phyloP scores from a whole-genome alignment of 2,888 invertebrate species.

The Platycheirus rosarum region DNA sequence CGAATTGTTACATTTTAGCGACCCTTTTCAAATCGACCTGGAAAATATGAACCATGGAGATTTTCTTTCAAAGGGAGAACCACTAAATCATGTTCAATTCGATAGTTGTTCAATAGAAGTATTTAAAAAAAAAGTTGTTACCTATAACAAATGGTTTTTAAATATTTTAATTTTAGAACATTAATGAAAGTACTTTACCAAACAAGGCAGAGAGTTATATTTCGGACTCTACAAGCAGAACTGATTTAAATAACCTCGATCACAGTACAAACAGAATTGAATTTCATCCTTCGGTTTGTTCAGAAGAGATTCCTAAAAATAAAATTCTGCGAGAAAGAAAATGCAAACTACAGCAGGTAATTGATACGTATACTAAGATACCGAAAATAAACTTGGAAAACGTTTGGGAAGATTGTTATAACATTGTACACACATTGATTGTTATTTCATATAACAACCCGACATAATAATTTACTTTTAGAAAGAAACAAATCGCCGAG shows the following conservation, averaged over 20 bases:
- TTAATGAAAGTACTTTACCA: slow-evolving; percentile 1
- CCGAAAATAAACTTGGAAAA: not conserved
- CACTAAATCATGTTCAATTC: not conserved
- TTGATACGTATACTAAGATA: not conserved
- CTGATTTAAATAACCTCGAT: not conserved
- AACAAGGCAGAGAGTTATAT: not conserved
- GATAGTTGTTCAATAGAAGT: slow-evolving; percentile 1
- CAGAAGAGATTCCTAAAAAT: not conserved
- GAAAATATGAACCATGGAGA: too few species aligned
- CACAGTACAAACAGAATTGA: slow-evolving; percentile 8
- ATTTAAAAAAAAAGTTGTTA: too few species aligned
- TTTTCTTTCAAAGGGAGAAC: too few species aligned
- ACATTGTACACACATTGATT: not conserved
- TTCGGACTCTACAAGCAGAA: not conserved
- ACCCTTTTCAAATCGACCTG: not conserved
- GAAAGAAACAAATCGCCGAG: not conserved
- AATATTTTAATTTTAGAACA: not conserved
- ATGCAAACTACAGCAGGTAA: not conserved
- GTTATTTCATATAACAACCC: not conserved
- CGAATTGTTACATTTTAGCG: too few species aligned
- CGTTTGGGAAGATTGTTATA: slow-evolving; percentile 6
- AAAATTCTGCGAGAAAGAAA: not conserved
- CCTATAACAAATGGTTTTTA: too few species aligned
- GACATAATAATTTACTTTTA: not conserved
- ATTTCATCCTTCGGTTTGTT: not conserved